Conservation (phyloP, 2,113 vertebrate species). For the Microtus richardsoni region DNA sequence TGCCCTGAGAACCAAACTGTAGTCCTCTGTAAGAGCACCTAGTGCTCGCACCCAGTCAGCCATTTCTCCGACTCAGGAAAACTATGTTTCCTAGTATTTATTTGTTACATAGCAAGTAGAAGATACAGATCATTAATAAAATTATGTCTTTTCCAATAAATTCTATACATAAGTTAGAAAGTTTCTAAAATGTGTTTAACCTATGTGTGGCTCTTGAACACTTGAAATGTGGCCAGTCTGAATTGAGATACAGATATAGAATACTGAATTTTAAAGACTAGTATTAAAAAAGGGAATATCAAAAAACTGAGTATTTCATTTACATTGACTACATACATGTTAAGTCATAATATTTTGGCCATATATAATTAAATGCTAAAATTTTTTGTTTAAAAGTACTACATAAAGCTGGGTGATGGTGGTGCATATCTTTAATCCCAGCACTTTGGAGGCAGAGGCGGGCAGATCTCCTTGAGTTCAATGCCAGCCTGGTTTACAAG, state of each 20-base stretch:
- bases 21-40: background rate
- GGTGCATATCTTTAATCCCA: too few species aligned
- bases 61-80: background rate
- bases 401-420: too few species aligned
- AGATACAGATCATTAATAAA: conserved; percentile 16
- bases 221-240: conserved; percentile 35
- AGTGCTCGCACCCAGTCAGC: background rate
- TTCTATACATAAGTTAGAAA: conserved; percentile 35
- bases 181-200: background rate
- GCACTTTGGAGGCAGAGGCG: too few species aligned
- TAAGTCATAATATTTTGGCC: conserved; percentile 36
- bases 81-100: conserved; percentile 10
- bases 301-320: conserved; percentile 6
- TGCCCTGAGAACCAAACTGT: background rate
- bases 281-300: background rate
- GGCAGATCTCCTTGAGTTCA: too few species aligned
- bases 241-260: conserved; percentile 12
- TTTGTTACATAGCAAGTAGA: background rate
- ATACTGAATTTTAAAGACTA: conserved; percentile 43
- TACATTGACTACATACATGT: background rate
- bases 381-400: background rate
- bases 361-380: conserved; percentile 16
- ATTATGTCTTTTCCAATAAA: conserved; percentile 37
- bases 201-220: background rate
- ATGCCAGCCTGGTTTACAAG: too few species aligned